Base-by-base conservation (phyloP, 2,888 invertebrate genomes). In the Eudasyphora cyanicolor region DNA sequence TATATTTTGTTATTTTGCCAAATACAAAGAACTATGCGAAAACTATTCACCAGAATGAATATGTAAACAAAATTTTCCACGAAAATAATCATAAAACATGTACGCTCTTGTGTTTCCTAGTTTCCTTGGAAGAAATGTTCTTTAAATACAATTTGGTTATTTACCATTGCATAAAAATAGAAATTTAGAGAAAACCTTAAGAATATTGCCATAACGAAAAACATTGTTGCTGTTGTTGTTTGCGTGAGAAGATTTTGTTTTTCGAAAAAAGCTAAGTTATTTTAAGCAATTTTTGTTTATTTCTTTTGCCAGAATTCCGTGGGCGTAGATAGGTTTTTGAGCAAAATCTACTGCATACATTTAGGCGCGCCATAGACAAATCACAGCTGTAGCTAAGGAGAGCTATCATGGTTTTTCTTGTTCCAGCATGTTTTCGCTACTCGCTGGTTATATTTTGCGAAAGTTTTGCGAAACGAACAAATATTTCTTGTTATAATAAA, bases 401-500 rank as follows among this genome's bases (percentile, higher is more conserved):
- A 17, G 62, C 19, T 21, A 19, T 35, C 38, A 21, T 5, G 14
- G 60, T n/a, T 29, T 27, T 60, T 19, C 14, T 27, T 57, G 27
- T 57, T 12, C 2, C 2, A 4, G 57, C 2, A 4, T 27, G 4
- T n/a, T n/a, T n/a, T n/a, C n/a, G n/a, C n/a, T n/a, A 17, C 14
- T 32, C n/a, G 62, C 14, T 4, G 12, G 8, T 64, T 35, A 64
- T 67, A 35, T 60, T 60, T 60, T 60, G 6, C 24, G 7, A 67
- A 67, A 35, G 38, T 60, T 73, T 57, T 73, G 32, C n/a, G n/a
- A n/a, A n/a, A 4, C 27, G 35, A 54, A 35, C 12, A 54, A 71
- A 54, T 71, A 12, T 38, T 38, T 57, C 64, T 67, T 57, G 12
- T 45, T n/a, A 71, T 51, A 79, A 73, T 78, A 81, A 81, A 76